Evolutionary conservation across 2,797 vertebrate species (phyloP).

Genomic region (Danio choprae): DNA sequence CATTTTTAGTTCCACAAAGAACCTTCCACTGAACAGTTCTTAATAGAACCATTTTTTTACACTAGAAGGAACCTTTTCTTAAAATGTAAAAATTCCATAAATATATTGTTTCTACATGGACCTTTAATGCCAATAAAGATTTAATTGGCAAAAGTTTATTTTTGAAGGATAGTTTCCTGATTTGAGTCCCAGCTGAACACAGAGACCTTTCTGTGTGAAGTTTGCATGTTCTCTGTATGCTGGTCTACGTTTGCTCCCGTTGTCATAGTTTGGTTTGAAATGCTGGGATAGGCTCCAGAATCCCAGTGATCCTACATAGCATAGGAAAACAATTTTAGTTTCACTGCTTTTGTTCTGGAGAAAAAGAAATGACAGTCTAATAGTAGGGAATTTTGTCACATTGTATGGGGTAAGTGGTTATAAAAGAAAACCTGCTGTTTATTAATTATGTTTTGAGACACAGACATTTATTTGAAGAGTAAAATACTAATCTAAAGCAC

Average conservation of each 20-base stretch:
- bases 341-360: not conserved
- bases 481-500: not conserved
- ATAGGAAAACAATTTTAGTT: not conserved
- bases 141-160: too few relatives aligned
- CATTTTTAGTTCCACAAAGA: too few relatives aligned
- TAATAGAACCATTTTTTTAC: too few relatives aligned
- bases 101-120: too few relatives aligned
- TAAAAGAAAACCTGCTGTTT: not conserved
- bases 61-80: too few relatives aligned
- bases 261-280: not conserved
- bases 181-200: not conserved
- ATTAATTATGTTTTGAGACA: not conserved
- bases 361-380: not conserved
- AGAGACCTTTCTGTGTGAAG: not conserved
- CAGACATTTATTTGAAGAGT: not conserved
- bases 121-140: too few relatives aligned
- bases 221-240: not conserved
- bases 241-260: not conserved
- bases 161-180: not conserved
- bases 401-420: not conserved
- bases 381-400: not conserved
- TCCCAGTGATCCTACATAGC: not conserved
- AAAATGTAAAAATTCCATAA: too few relatives aligned
- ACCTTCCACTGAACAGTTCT: too few relatives aligned
- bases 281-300: not conserved